A percentile compares a stretch with the other conserved stretches of the same genome.
Conservation (phyloP, 2,888 invertebrate genomes). For the Iphiclides podalirius region DNA sequence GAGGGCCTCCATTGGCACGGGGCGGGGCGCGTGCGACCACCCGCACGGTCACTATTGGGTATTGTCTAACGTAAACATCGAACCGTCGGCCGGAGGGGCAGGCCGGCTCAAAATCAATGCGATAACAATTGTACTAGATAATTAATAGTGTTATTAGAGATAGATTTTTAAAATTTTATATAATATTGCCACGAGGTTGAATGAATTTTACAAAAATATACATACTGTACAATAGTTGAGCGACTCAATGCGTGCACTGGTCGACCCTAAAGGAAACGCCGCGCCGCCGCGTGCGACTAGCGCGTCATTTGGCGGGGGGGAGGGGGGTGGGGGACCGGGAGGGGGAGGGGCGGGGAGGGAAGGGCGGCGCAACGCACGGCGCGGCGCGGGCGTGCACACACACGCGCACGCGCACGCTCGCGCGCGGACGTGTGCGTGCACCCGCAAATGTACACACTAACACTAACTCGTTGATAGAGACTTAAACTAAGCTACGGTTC, state of each 20-base stretch:
- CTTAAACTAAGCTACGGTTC: conserved; percentile 52
- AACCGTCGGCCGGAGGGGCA: too few species aligned
- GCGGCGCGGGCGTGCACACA: conserved; percentile 10
- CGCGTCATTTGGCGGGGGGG: conserved; percentile 10
- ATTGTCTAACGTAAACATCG: too few species aligned
- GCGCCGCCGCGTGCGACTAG: conserved; percentile 21
- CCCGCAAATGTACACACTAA: conserved; percentile 39
- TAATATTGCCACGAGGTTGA: conserved; percentile 76
- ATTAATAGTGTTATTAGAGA: conserved; percentile 56
- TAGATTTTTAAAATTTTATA: conserved; percentile 57
- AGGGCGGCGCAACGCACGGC: conserved; percentile 21
- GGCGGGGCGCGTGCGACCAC: conserved; percentile 26
- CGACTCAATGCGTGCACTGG: conserved; percentile 60
- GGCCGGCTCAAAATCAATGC: too few species aligned
- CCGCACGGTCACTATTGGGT: too few species aligned
- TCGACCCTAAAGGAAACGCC: conserved; percentile 40
- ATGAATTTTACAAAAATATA: conserved; percentile 78
- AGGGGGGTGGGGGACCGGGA: too few species aligned
- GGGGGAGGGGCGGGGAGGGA: conserved; percentile 16
- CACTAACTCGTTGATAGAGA: conserved; percentile 75
- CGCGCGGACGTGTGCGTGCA: conserved; percentile 10
- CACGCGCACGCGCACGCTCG: conserved; percentile 7
- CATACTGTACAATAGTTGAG: conserved; percentile 76
- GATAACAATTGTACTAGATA: conserved; percentile 68
- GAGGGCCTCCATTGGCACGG: conserved; percentile 55